Percentiles rank a stretch among this genome's conserved stretches.
phyloP scores from a whole-genome alignment of 1,140 invertebrate genomes.

The Papilio aristodemus region DNA sequence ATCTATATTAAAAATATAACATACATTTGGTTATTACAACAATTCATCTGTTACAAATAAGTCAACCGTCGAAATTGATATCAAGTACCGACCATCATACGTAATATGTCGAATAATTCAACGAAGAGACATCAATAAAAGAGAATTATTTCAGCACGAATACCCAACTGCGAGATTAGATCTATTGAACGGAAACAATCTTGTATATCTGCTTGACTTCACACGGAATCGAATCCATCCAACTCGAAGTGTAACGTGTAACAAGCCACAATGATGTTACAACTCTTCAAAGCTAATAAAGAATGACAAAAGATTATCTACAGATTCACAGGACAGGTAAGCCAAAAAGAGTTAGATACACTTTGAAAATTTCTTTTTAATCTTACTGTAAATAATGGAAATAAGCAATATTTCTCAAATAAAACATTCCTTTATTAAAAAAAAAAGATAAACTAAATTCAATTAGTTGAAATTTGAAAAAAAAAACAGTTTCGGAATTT shows the following conservation, averaged over 20 bases:
- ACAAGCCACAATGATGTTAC: constrained; percentile 43
- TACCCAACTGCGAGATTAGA: constrained; percentile 74
- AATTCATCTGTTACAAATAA: neutral
- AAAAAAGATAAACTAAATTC: too few species aligned
- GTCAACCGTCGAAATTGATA: constrained; percentile 8
- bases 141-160: constrained; percentile 72
- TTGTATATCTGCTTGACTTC: constrained; percentile 74
- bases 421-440: too few species aligned
- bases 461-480: too few species aligned
- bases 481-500: too few species aligned
- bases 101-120: constrained; percentile 61
- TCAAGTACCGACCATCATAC: constrained; percentile 33
- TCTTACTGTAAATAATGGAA: too few species aligned
- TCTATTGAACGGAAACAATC: constrained; percentile 77
- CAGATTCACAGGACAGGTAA: neutral
- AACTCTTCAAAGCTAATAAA: constrained; percentile 23
- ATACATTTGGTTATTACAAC: neutral
- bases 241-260: constrained; percentile 54
- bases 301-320: constrained; percentile 2
- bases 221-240: constrained; percentile 55
- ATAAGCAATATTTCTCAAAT: too few species aligned
- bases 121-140: constrained; percentile 75
- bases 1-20: neutral
- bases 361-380: neutral
- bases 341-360: too few species aligned